Evolutionary conservation across 2,113 vertebrate species (phyloP), one percentile per base, ranked within the genome.

Genomic region (Epinephelus fuscoguttatus): DNA sequence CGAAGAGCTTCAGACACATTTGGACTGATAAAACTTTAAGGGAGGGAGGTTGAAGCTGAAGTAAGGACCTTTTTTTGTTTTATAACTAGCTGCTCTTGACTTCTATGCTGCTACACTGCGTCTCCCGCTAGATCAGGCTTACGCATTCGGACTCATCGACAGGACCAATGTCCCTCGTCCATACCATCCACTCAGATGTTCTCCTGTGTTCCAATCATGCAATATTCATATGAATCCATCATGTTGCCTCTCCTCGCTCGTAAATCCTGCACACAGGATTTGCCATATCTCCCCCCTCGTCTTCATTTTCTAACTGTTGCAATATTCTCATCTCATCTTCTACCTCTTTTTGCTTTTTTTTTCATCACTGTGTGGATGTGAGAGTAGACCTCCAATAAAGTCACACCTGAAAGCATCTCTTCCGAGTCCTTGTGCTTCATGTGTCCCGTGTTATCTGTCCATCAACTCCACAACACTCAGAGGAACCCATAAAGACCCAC

Each of bases 371-470:
- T 93, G 91, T 91, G 94, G 88, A 89, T 78, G 87, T 93, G 89
- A 79, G 91, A 79, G 85, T 90, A 78, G 92, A 91, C 84, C 85
- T 94, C 83, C 79, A 95, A 94, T 94, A 95, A 96, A 96, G 91
- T 92, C 92, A 83, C 91, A 94, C 93, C 92, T 96, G 94, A 96
- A 96, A 96, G 93, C 95, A 95, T 95, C 90, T 93, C 92, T 87
- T 94, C 93, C 74, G 95, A 93, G 94, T 96, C 95, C 85, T 95
- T 92, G 94, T 96, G 94, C 94, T 95, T 96, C 95, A 95, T 96
- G 95, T 95, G 94, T 95, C 93, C 82, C 63, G 93, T 96, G 92
- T 95, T 90, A 90, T 89, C 91, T 94, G 94, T 96, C 93, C 94
- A 95, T 95, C 92, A 88, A 90, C 89, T 92, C 88, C 87, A 91